Base-by-base conservation (phyloP, 2,888 invertebrate species). In the Eucera pruinosa region DNA sequence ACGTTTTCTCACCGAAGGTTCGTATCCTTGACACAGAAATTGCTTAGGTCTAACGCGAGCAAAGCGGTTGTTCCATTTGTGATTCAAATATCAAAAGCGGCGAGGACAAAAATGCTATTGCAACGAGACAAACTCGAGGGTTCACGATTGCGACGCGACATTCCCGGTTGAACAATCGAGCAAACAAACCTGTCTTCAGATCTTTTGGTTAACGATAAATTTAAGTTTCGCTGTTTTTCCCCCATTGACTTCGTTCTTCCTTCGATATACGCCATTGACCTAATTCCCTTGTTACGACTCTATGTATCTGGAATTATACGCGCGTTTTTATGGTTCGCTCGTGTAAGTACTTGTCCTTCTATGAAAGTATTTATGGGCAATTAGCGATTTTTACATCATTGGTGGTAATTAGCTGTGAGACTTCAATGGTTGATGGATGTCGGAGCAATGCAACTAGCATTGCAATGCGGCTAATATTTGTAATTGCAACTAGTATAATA, bases 21-120 rank as follows among this genome's bases (percentile, higher is more conserved):
- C 72, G 76, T 74, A 82, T 84, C 87, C 87, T 87, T 87, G 87
- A 87, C 87, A 86, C 80, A 84, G 67, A 85, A 84, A 86, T 61
- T 57, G 60, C 23, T 11, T 30, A 47, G 20, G 41, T 58, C 66
- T 60, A 80, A 80, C 70, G 66, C 62, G 76, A 58, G 62, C 68
- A 66, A 77, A 77, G 62, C 68, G 64, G 71, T 47, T 69, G 62
- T 83, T 73, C 70, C 83, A 84, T 87, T 86, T 85, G 81, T 78
- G 84, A 86, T 85, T 87, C 82, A 85, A 86, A 84, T 85, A 69
- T 72, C 71, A 65, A 25, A 25, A 60, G 4, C 62, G 66, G 67
- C 71, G 64, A 66, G 48, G 66, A 71, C 69, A 54, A 78, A 68
- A 78, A 76, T 73, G 69, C 62, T 66, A 45, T 48, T 57, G 57